These are phyloP conservation scores for Actinia tenebrosa DNA, from an alignment of 64 coral and sea anemone species.

Conservation along the genomic window DNA sequence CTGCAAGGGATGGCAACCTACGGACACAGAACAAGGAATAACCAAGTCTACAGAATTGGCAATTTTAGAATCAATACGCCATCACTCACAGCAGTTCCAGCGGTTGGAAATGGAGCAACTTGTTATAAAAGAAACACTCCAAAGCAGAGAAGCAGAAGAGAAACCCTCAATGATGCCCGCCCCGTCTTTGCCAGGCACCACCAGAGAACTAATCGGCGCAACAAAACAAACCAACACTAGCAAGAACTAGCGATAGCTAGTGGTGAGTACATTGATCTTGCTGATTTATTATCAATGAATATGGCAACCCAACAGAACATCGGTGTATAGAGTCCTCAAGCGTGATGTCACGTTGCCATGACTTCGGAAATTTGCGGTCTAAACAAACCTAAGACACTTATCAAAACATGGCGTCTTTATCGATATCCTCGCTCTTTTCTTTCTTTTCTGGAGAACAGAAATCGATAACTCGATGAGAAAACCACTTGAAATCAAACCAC, in stretches of 20 bases:
- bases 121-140: background rate
- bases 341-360: too few species aligned
- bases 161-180: background rate
- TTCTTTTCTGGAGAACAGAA: too few species aligned
- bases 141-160: background rate
- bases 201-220: background rate
- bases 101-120: background rate
- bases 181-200: background rate
- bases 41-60: background rate
- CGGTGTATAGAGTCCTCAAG: too few species aligned
- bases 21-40: background rate
- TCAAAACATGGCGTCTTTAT: too few species aligned
- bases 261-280: constrained; percentile 26
- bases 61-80: background rate
- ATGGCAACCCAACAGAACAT: background rate
- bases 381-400: too few species aligned
- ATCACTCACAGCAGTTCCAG: background rate
- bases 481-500: too few species aligned
- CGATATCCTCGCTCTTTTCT: too few species aligned
- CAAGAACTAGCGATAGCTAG: constrained; percentile 6
- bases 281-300: constrained; percentile 3
- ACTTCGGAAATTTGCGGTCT: too few species aligned
- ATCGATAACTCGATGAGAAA: too few species aligned
- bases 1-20: background rate
- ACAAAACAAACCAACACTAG: background rate